phyloP scores from a whole-genome alignment of 2,888 invertebrate species.

The Chymomyza fuscimana region DNA sequence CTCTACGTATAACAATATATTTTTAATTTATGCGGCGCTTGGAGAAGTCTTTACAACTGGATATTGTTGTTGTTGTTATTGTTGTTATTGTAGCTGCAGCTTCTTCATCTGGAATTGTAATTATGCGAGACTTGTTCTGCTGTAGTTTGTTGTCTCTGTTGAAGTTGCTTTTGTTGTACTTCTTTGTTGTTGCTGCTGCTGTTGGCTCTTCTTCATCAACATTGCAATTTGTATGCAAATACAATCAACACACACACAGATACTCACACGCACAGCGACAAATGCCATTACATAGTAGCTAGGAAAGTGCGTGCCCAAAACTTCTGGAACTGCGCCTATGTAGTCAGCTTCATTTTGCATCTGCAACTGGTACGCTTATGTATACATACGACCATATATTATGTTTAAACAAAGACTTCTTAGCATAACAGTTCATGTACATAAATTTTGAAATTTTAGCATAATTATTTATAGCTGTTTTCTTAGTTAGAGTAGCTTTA shows the following conservation, averaged over 20 bases:
- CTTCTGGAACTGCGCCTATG: neutral
- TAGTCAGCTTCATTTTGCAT: neutral
- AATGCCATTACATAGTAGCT: conserved; percentile 18
- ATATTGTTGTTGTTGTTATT: conserved; percentile 13
- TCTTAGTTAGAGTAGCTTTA: neutral
- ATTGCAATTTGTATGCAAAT: conserved; percentile 75
- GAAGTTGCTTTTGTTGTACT: neutral
- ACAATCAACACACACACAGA: conserved; percentile 56
- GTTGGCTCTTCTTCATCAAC: conserved; percentile 51
- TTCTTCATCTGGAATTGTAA: conserved; percentile 31
- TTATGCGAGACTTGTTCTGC: conserved; percentile 61
- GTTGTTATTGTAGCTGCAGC: conserved; percentile 15
- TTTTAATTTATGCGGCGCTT: conserved; percentile 31
- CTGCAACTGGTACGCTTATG: neutral
- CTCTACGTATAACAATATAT: conserved; percentile 1
- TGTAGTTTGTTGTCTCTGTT: conserved; percentile 11
- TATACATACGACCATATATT: too few relatives aligned
- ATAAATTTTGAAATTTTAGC: neutral
- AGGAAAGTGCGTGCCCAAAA: neutral
- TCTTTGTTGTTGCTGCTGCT: conserved; percentile 29
- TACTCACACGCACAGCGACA: conserved; percentile 14
- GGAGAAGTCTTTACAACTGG: conserved; percentile 40
- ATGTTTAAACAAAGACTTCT: neutral
- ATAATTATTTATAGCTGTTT: neutral
- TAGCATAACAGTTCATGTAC: neutral